Conservation (phyloP, 2,797 vertebrate genomes). For the Anguilla anguilla region DNA sequence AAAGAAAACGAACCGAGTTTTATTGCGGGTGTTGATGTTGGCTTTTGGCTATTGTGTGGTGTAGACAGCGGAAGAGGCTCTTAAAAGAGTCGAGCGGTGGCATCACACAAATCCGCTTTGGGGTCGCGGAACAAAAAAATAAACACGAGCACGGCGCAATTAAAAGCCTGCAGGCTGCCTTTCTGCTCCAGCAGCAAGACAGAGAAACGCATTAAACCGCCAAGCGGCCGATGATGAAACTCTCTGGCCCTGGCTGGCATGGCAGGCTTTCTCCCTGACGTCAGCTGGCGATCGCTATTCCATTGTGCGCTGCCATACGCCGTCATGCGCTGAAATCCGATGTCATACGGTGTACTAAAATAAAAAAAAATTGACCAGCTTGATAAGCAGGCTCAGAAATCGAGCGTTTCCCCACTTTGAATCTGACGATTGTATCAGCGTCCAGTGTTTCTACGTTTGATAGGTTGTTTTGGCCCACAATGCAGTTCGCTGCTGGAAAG, state of each 20-base stretch:
- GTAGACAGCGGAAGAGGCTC: conserved; percentile 18
- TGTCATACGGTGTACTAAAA: not conserved
- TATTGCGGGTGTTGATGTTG: conserved; percentile 20
- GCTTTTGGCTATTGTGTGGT: not conserved
- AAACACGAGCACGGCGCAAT: not conserved
- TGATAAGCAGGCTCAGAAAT: not conserved
- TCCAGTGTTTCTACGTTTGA: conserved; percentile 6
- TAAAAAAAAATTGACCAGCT: not conserved
- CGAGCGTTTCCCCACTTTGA: not conserved
- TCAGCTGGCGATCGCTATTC: not conserved
- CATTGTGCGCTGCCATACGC: not conserved
- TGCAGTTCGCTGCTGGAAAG: not conserved
- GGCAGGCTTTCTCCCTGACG: not conserved
- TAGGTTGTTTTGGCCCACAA: not conserved
- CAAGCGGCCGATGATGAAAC: not conserved
- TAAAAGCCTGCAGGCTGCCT: not conserved
- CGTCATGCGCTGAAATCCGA: not conserved
- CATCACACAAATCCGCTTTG: conserved; percentile 13
- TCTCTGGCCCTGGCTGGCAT: not conserved
- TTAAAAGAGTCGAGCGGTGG: not conserved
- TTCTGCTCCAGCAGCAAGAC: not conserved
- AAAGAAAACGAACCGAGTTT: not conserved
- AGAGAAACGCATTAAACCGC: not conserved
- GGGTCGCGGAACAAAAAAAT: not conserved
- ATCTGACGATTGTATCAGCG: conserved; percentile 17